Base-by-base conservation (phyloP, 2,113 vertebrate species). In the Larimichthys polyactis region DNA sequence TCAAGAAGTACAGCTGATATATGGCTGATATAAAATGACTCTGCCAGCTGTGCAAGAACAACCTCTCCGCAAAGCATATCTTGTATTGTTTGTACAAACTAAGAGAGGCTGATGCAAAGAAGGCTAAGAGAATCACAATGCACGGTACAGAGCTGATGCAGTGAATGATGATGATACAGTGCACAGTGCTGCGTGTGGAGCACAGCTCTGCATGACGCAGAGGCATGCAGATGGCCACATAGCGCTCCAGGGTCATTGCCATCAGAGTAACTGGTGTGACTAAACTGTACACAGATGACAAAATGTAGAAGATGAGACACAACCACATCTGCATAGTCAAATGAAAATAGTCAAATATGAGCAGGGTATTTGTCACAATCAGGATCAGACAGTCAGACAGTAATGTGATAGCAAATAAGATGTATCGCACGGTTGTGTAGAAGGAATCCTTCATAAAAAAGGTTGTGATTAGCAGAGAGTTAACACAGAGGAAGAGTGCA, bases 211-310 rank as follows among this genome's bases (percentile, higher is more conserved):
- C 72, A 11, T 93, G 90, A 0, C 66, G 78, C 7, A 94, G 84
- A 89, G 90, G 91, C 79, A 93, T 80, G 54, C 90, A 93, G 52
- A 92, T 89, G 60, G 93, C 92, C 60, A 90, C 82, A 1, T 92
- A 92, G 2, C 88, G 87, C 52, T 94, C 92, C 73, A 93, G 62
- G 0, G 83, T 89, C 93, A 94, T 93, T 11, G 79, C 86, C 40
- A 86, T 89, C 68, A 93, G 71, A n/a, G 90, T 87, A 5, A 93
- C 27, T 1, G 88, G 83, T 8, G 84, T 87, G 46, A 70, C 44
- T n/a, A 52, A 54, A 32, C 1, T 66, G 11, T 82, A 75, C 5
- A 86, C 4, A 14, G 43, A 0, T 2, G 54, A n/a, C 1, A 82
- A 1, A 2, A 27, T 20, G 15, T 11, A 65, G 0, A 91, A 7